These are phyloP conservation scores for Protodeltote pygarga DNA, from an alignment of 2,888 invertebrate species.

Conservation along the genomic window DNA sequence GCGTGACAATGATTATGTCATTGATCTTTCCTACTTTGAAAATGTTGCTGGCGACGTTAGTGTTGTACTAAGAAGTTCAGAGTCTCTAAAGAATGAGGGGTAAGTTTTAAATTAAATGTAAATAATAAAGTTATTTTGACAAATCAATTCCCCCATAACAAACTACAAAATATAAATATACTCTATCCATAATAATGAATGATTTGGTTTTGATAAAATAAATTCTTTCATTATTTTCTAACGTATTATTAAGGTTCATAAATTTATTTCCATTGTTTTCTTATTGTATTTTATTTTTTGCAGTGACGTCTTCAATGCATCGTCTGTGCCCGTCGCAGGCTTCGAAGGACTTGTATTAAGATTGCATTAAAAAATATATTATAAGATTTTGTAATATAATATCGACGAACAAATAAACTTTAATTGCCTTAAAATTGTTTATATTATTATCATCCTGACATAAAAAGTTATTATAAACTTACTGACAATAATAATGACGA, in stretches of 20 bases:
- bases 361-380: slow-evolving; percentile 41
- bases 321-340: slow-evolving; percentile 65
- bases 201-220: too few species aligned
- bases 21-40: slow-evolving; percentile 75
- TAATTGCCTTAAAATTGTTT: too few species aligned
- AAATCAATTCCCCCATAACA: too few species aligned
- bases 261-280: too few species aligned
- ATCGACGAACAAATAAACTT: too few species aligned
- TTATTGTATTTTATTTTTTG: slow-evolving; percentile 23
- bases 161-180: too few species aligned
- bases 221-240: too few species aligned
- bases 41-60: slow-evolving; percentile 74
- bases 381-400: background rate
- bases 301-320: slow-evolving; percentile 69
- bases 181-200: too few species aligned
- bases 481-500: too few species aligned
- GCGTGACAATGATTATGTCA: slow-evolving; percentile 61
- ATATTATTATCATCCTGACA: too few species aligned
- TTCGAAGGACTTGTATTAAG: slow-evolving; percentile 77
- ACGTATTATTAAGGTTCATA: background rate
- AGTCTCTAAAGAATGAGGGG: slow-evolving; percentile 71
- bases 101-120: slow-evolving; percentile 33
- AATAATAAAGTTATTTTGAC: too few species aligned
- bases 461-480: too few species aligned
- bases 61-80: slow-evolving; percentile 77